Base-by-base conservation (phyloP, 2,797 vertebrate genomes). In the Bucorvus abyssinicus region DNA sequence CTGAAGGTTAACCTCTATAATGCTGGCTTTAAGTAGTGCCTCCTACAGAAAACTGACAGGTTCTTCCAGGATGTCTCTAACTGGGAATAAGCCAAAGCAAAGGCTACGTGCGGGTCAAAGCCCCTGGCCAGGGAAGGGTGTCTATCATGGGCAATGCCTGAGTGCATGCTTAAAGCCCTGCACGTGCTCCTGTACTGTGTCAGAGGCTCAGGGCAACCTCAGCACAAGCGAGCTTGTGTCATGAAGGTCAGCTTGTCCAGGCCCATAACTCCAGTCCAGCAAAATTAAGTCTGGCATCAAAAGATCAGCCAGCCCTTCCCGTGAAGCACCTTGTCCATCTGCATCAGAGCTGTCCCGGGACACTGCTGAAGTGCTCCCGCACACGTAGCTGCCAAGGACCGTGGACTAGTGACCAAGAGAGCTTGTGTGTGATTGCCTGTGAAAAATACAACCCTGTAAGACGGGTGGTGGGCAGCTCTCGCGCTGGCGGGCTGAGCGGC, bases 401-500 rank as follows among this genome's bases (percentile, higher is more conserved):
- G 34, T 24, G 45, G 24, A 6, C 34, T 17, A 4, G 52, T 32
- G 64, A 32, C 38, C n/a, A 5, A 16, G 71, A 67, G 71, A 82
- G 67, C 42, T 27, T 12, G 32, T 23, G 55, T 27, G 42, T 20
- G 26, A 57, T 57, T 57, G 57, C 68, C 74, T 8, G 0, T 32
- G 61, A 14, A 57, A 52, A 57, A 45, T 15, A 12, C 21, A 23
- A 36, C 40, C 40, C 45, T 44, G 55, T 34, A 44, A 59, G 32
- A 53, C 18, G 3, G 0, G 45, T 2, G 45, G 42, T 6, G 59
- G 36, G 84, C 47, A 77, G 47, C 3, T 34, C 53, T n/a, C 3
- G 9, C 1, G 3, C 17, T 13, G 69, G 49, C 1, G 3, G 59
- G 53, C 68, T 36, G 26, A 34, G 45, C 1, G 1, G 11, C n/a